phyloP scores from a whole-genome alignment of 2,797 vertebrate species.

The Phylloscopus collybita region DNA sequence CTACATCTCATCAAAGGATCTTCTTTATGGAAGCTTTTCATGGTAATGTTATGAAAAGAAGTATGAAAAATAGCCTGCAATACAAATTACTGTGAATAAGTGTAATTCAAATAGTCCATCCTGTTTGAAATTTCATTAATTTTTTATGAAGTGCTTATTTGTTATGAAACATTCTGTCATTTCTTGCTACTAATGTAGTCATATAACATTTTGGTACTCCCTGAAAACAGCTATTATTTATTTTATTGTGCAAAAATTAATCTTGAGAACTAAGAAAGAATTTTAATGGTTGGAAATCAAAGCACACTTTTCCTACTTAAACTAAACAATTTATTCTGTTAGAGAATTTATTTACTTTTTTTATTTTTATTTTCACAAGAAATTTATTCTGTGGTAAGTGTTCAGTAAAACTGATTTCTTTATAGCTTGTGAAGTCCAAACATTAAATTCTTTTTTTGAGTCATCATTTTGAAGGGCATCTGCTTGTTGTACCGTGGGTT shows the following conservation, averaged over 20 bases:
- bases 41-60: not conserved
- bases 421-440: not conserved
- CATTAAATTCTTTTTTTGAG: not conserved
- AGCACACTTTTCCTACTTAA: not conserved
- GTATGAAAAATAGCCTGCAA: not conserved
- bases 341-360: not conserved
- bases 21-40: constrained; percentile 13
- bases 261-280: not conserved
- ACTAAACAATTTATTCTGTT: not conserved
- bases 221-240: not conserved
- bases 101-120: constrained; percentile 15
- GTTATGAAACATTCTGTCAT: not conserved
- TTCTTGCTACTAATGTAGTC: not conserved
- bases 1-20: not conserved
- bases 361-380: not conserved
- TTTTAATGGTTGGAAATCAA: constrained; percentile 7
- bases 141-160: constrained; percentile 15
- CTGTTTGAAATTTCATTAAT: constrained; percentile 2
- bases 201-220: not conserved
- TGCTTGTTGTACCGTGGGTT: not conserved
- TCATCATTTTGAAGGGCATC: not conserved
- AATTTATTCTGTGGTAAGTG: not conserved
- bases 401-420: not conserved
- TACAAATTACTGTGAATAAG: constrained; percentile 19
- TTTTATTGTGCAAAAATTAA: not conserved